These are phyloP conservation scores for Anoplopoma fimbria DNA, from an alignment of 2,113 vertebrate genomes.

Conservation along the genomic window DNA sequence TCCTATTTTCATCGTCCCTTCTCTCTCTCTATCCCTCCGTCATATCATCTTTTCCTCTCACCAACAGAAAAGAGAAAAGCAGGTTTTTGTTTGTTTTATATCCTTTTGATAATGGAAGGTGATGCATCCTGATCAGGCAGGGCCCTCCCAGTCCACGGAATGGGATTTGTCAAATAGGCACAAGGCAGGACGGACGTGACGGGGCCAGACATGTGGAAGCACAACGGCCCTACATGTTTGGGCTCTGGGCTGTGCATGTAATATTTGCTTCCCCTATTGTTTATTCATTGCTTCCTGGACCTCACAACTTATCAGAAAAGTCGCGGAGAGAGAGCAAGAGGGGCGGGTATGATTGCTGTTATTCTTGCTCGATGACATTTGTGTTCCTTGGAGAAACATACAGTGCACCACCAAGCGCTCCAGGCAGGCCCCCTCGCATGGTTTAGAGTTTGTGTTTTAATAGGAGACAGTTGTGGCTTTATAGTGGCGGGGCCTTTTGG, in stretches of 20 bases:
- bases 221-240: slow-evolving; percentile 40
- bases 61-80: slow-evolving; percentile 41
- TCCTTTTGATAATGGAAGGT: slow-evolving; percentile 59
- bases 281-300: slow-evolving; percentile 59
- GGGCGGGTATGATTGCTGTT: slow-evolving; percentile 40
- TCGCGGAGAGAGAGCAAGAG: not conserved
- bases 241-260: slow-evolving; percentile 48
- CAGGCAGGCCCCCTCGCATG: slow-evolving; percentile 27
- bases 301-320: slow-evolving; percentile 36
- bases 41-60: slow-evolving; percentile 16
- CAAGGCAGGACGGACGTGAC: not conserved
- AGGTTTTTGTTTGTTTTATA: slow-evolving; percentile 65
- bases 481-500: slow-evolving; percentile 30
- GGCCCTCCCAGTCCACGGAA: slow-evolving; percentile 47
- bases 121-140: slow-evolving; percentile 45
- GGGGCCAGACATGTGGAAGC: slow-evolving; percentile 20
- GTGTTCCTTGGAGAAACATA: slow-evolving; percentile 58
- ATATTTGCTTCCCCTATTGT: slow-evolving; percentile 38
- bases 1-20: slow-evolving; percentile 28
- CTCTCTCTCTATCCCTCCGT: slow-evolving; percentile 13
- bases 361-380: slow-evolving; percentile 66
- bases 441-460: slow-evolving; percentile 55
- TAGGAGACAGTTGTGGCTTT: slow-evolving; percentile 55
- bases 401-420: slow-evolving; percentile 37
- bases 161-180: slow-evolving; percentile 65